Percentiles rank a stretch among this genome's conserved stretches.
phyloP scores from a whole-genome alignment of 2,888 invertebrate species.

The Erebia epiphron region DNA sequence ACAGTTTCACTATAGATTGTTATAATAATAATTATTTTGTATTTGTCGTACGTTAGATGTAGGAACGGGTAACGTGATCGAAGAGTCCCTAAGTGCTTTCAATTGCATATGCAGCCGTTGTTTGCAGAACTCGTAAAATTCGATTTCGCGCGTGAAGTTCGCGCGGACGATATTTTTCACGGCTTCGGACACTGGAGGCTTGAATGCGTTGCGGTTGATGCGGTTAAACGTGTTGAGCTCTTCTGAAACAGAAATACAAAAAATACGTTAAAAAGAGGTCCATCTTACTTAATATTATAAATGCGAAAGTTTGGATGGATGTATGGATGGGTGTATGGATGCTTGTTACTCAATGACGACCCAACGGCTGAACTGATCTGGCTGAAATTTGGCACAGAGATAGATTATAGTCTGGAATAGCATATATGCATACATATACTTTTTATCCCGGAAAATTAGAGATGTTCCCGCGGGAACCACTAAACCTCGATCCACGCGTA shows the following conservation, averaged over 20 bases:
- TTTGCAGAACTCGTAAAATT: constrained; percentile 95
- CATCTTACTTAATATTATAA: no score
- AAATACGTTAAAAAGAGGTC: no score
- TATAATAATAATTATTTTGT: constrained; percentile 27
- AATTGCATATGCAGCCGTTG: constrained; percentile 92
- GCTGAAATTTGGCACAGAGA: no score
- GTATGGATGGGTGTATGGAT: no score
- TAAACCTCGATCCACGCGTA: no score
- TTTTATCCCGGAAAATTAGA: no score
- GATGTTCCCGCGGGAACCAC: no score
- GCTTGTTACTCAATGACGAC: no score
- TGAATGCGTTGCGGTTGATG: constrained; percentile 93
- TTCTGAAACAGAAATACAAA: constrained; percentile 77
- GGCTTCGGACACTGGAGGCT: constrained; percentile 92
- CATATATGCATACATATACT: no score
- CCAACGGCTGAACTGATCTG: no score
- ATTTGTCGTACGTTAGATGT: constrained; percentile 36
- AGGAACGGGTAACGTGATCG: constrained; percentile 57
- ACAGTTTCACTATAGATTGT: constrained; percentile 19
- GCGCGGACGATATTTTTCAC: constrained; percentile 92
- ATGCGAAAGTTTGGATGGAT: no score
- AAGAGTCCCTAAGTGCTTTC: constrained; percentile 85
- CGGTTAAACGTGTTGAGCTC: constrained; percentile 89
- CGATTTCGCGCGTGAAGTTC: constrained; percentile 94
- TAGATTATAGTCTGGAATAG: no score